A percentile compares a stretch with the other conserved stretches of the same genome.
Evolutionary conservation across 2,113 vertebrate genomes (phyloP).

Genomic region (Festucalex cinctus): DNA sequence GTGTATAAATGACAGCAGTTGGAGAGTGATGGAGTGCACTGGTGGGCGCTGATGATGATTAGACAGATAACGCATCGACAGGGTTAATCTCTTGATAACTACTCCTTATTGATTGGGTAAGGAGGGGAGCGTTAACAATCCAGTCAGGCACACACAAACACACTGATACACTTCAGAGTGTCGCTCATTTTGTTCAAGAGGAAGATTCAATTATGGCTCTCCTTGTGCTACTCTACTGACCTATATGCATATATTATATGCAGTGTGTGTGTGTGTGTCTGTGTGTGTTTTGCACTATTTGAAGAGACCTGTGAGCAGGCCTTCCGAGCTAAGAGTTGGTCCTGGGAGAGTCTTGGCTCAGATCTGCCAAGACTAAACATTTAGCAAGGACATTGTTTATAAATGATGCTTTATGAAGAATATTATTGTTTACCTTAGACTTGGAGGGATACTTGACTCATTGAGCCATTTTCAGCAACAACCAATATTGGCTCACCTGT

Average conservation of each 20-base stretch:
- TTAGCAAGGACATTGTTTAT: background rate
- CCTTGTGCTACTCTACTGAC: constrained; percentile 65
- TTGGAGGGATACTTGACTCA: no score
- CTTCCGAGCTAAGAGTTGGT: background rate
- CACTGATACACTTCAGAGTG: no score
- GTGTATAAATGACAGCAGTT: constrained; percentile 21
- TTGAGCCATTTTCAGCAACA: no score
- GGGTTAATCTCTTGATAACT: constrained; percentile 65
- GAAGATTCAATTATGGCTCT: constrained; percentile 37
- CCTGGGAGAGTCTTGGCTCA: background rate
- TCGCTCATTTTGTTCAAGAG: constrained; percentile 17
- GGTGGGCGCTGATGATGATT: constrained; percentile 50
- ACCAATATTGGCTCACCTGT: no score
- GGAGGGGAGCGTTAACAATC: constrained; percentile 21
- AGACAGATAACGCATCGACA: constrained; percentile 50
- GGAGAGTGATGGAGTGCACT: constrained; percentile 14
- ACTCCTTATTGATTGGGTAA: constrained; percentile 57
- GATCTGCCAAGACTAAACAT: background rate
- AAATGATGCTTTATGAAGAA: background rate
- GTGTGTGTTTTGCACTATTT: background rate
- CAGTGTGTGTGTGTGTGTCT: no score
- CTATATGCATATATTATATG: constrained; percentile 66
- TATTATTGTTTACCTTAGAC: background rate
- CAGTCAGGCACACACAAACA: background rate
- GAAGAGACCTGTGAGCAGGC: background rate